A percentile compares a stretch with the other conserved stretches of the same genome.
phyloP scores from a whole-genome alignment of 2,113 vertebrate species.

The Reinhardtius hippoglossoides region DNA sequence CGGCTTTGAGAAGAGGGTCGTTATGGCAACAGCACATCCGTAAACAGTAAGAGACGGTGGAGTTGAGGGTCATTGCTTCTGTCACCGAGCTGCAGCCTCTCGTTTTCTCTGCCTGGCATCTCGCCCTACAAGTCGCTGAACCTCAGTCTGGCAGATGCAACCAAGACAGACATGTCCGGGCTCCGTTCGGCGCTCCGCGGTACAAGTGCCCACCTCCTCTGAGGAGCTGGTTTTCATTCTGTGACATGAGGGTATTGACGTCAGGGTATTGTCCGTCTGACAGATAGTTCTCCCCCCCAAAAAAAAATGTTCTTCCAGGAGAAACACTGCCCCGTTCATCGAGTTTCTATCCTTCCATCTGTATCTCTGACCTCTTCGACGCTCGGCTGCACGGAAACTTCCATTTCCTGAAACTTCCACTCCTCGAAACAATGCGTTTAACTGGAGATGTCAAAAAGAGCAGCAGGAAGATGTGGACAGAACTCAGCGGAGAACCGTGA shows the following conservation, averaged over 20 bases:
- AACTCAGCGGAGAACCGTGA: too few relatives aligned
- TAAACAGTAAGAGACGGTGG: constrained; percentile 59
- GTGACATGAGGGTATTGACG: constrained; percentile 1
- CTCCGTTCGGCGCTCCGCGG: constrained; percentile 37
- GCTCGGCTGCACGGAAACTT: neutral
- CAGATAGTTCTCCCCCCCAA: neutral
- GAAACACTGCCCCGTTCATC: constrained; percentile 3
- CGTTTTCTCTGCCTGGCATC: constrained; percentile 62
- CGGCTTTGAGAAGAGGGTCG: constrained; percentile 51
- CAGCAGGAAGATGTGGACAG: too few relatives aligned
- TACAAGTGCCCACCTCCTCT: constrained; percentile 51
- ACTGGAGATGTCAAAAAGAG: neutral
- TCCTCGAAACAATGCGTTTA: neutral
- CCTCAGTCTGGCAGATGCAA: constrained; percentile 45
- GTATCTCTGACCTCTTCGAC: neutral
- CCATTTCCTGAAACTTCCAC: too few relatives aligned
- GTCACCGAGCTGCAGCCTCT: constrained; percentile 66
- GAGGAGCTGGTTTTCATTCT: constrained; percentile 30
- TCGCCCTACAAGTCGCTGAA: constrained; percentile 54
- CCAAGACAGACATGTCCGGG: constrained; percentile 54
- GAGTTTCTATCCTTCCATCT: constrained; percentile 1
- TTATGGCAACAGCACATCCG: constrained; percentile 50
- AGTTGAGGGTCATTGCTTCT: constrained; percentile 67
- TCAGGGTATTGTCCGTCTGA: constrained; percentile 1
- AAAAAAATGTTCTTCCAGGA: neutral